Evolutionary conservation across 2,797 vertebrate species (phyloP).

Genomic region (Taeniopygia guttata): DNA sequence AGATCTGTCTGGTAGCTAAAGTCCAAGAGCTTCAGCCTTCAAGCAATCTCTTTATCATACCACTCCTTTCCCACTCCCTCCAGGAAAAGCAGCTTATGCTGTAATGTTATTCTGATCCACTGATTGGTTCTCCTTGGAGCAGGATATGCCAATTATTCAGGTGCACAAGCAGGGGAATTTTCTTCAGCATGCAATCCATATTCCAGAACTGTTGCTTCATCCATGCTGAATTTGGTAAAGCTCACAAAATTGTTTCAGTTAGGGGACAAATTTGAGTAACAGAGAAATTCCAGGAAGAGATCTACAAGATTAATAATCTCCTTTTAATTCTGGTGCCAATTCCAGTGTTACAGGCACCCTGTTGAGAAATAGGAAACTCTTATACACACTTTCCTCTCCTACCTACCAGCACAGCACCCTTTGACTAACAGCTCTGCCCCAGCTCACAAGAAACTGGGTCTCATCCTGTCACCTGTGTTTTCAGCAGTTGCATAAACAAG

Average conservation of each 20-base stretch:
- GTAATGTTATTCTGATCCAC: neutral
- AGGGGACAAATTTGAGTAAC: neutral
- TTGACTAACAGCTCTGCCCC: neutral
- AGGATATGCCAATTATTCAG: neutral
- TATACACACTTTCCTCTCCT: fast-evolving
- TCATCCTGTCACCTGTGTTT: neutral
- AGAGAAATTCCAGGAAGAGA: neutral
- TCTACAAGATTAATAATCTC: neutral
- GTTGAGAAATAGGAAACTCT: neutral
- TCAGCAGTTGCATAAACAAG: neutral
- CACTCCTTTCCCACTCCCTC: neutral
- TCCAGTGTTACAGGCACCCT: neutral
- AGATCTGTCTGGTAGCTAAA: neutral
- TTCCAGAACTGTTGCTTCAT: neutral
- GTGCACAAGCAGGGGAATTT: neutral
- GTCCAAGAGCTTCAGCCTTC: neutral
- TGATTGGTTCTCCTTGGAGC: neutral
- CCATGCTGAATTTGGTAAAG: neutral
- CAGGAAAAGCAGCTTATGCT: neutral
- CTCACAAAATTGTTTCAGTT: neutral
- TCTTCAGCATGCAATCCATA: neutral
- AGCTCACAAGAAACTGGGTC: neutral
- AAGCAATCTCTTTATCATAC: neutral
- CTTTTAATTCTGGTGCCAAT: neutral
- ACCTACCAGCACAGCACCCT: neutral